Percentiles rank a stretch among this genome's conserved stretches.
phyloP scores from a whole-genome alignment of 2,113 vertebrate genomes.

The Nematolebias whitei region DNA sequence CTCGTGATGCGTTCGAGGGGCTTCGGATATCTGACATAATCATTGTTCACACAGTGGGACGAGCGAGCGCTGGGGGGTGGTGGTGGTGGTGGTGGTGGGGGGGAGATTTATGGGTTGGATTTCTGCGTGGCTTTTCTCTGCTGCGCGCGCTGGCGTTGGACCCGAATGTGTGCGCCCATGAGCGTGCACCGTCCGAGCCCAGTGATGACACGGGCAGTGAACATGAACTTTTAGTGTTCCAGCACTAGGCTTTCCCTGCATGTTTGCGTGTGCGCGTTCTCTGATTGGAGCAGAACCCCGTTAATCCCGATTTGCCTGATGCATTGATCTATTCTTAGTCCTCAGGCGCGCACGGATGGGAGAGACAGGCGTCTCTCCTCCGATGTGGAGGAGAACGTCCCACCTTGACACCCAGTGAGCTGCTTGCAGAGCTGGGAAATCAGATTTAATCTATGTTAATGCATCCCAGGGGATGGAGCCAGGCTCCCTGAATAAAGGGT shows the following conservation, averaged over 20 bases:
- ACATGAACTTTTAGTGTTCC: conserved; percentile 69
- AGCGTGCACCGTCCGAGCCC: conserved; percentile 23
- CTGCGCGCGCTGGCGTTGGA: conserved; percentile 58
- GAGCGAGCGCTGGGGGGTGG: no score
- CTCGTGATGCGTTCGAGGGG: not conserved
- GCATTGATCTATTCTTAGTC: conserved; percentile 81
- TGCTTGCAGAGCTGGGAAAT: conserved; percentile 23
- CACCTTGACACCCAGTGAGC: conserved; percentile 56
- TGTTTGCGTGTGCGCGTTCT: conserved; percentile 9
- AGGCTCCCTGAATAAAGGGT: conserved; percentile 27
- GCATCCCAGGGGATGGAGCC: not conserved
- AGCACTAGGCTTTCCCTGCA: not conserved
- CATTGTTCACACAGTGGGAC: conserved; percentile 38
- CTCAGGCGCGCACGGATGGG: conserved; percentile 31
- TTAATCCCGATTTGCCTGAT: conserved; percentile 80
- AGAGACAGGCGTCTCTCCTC: conserved; percentile 58
- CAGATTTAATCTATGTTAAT: conserved; percentile 38
- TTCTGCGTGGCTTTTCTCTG: conserved; percentile 33
- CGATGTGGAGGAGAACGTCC: conserved; percentile 26
- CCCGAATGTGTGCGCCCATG: conserved; percentile 28
- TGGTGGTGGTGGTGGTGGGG: no score
- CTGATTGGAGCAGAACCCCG: conserved; percentile 67
- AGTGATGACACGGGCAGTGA: conserved; percentile 28
- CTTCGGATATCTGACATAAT: conserved; percentile 46
- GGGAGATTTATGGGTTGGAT: conserved; percentile 45